phyloP scores from a whole-genome alignment of 1,140 invertebrate species.

The Drosophila ambigua region DNA sequence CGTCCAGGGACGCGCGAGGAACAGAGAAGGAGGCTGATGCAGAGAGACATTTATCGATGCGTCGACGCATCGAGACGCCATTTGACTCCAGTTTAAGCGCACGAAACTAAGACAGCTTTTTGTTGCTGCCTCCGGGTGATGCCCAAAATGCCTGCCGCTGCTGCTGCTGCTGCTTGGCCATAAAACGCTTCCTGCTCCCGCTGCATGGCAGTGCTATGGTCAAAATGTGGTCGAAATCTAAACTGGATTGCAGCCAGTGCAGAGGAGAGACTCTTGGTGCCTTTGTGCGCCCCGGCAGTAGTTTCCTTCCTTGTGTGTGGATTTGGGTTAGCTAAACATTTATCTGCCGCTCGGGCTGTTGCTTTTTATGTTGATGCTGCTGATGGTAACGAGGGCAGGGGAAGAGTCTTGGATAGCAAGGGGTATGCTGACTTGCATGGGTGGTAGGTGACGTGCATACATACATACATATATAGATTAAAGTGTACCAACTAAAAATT shows the following conservation, averaged over 20 bases:
- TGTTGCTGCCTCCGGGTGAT: constrained; percentile 17
- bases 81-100: constrained; percentile 42
- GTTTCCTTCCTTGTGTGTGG: constrained; percentile 71
- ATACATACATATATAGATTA: too few relatives aligned
- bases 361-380: constrained; percentile 25
- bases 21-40: constrained; percentile 10
- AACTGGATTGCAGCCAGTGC: constrained; percentile 63
- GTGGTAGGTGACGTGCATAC: constrained; percentile 9
- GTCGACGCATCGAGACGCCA: constrained; percentile 51
- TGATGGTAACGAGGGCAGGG: constrained; percentile 2
- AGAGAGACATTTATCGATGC: constrained; percentile 57
- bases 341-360: constrained; percentile 33
- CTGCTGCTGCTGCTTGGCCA: constrained; percentile 40
- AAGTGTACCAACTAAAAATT: too few relatives aligned
- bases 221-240: constrained; percentile 62
- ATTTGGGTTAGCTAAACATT: constrained; percentile 77
- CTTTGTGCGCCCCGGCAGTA: constrained; percentile 27
- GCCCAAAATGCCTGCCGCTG: constrained; percentile 46
- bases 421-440: constrained; percentile 17
- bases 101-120: constrained; percentile 69
- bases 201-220: constrained; percentile 40
- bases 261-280: constrained; percentile 28
- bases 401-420: not conserved
- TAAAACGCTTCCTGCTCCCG: constrained; percentile 73
- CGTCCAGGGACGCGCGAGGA: not conserved